Percentiles rank a stretch among this genome's conserved stretches.
Evolutionary conservation across 2,888 invertebrate species (phyloP).

Genomic region (Dione juno): DNA sequence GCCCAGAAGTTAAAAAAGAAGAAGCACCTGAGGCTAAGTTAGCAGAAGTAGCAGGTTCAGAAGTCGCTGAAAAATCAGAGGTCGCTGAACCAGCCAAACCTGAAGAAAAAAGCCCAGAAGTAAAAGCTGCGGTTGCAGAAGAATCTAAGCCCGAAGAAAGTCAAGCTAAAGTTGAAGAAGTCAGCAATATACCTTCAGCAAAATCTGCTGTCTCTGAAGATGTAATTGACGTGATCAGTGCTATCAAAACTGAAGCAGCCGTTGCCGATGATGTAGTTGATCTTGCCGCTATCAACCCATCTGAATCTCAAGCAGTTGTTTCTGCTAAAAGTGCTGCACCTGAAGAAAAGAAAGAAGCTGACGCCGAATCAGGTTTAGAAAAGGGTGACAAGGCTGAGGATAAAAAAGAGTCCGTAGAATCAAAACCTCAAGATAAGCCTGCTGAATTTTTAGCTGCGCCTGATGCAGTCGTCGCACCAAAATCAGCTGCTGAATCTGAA

Average conservation of each 20-base stretch:
- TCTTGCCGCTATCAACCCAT: slow-evolving; percentile 59
- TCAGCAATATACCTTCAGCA: slow-evolving; percentile 54
- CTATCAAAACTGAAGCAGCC: slow-evolving; percentile 62
- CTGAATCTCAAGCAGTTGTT: slow-evolving; percentile 63
- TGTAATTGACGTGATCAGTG: slow-evolving; percentile 64
- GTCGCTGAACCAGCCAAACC: slow-evolving; percentile 53
- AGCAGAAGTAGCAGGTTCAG: slow-evolving; percentile 45
- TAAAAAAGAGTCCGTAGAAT: slow-evolving; percentile 47
- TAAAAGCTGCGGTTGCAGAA: slow-evolving; percentile 51
- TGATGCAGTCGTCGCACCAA: slow-evolving; percentile 41
- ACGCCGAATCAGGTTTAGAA: slow-evolving; percentile 39
- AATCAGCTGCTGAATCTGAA: slow-evolving; percentile 49
- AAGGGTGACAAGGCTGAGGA: slow-evolving; percentile 46
- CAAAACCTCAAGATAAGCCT: slow-evolving; percentile 49
- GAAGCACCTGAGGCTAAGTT: slow-evolving; percentile 55
- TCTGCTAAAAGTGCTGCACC: slow-evolving; percentile 67
- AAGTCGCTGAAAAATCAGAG: slow-evolving; percentile 51
- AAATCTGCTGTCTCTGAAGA: slow-evolving; percentile 60
- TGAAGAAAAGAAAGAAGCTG: slow-evolving; percentile 59
- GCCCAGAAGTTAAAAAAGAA: slow-evolving; percentile 53
- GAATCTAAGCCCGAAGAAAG: slow-evolving; percentile 54
- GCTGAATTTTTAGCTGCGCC: slow-evolving; percentile 41
- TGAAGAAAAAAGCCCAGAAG: slow-evolving; percentile 53
- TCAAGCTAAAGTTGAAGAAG: slow-evolving; percentile 61
- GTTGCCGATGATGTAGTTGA: slow-evolving; percentile 69